phyloP scores from a whole-genome alignment of 1,140 invertebrate species.

The Conopomorpha cramerella region DNA sequence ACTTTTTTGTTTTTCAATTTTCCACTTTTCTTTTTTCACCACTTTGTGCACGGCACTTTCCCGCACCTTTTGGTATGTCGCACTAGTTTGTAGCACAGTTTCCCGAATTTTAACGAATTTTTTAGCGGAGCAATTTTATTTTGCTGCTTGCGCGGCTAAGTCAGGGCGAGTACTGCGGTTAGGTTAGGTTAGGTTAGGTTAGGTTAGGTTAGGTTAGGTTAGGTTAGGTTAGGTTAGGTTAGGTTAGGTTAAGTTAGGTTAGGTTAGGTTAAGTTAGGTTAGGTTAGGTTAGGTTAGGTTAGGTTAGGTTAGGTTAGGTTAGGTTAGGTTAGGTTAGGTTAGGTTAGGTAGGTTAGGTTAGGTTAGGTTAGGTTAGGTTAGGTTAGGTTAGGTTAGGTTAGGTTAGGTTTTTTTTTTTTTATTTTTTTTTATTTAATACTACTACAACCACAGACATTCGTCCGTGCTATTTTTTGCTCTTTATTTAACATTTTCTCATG shows the following conservation, averaged over 20 bases:
- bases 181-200: background rate
- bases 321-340: slow-evolving; percentile 29
- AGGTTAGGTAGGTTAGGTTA: slow-evolving; percentile 19
- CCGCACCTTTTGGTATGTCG: too few species aligned
- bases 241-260: slow-evolving; percentile 12
- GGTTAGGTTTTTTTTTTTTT: slow-evolving; percentile 10
- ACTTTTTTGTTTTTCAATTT: too few species aligned
- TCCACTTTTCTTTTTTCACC: too few species aligned
- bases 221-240: slow-evolving; percentile 9
- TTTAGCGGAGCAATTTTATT: too few species aligned
- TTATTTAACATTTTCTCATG: too few species aligned
- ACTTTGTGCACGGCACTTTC: too few species aligned
- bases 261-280: slow-evolving; percentile 22
- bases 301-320: slow-evolving; percentile 14
- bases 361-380: slow-evolving; percentile 21
- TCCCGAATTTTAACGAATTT: too few species aligned
- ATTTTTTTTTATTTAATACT: slow-evolving; percentile 1
- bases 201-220: background rate
- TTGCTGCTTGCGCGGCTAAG: too few species aligned
- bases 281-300: slow-evolving; percentile 23
- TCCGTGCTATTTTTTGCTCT: too few species aligned
- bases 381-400: slow-evolving; percentile 14
- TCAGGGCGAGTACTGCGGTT: background rate
- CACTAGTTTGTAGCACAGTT: too few species aligned
- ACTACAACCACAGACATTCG: too few species aligned